Percentiles rank a stretch among this genome's conserved stretches.
Conservation (phyloP, 2,888 invertebrate species). For the Amorpha juglandis region DNA sequence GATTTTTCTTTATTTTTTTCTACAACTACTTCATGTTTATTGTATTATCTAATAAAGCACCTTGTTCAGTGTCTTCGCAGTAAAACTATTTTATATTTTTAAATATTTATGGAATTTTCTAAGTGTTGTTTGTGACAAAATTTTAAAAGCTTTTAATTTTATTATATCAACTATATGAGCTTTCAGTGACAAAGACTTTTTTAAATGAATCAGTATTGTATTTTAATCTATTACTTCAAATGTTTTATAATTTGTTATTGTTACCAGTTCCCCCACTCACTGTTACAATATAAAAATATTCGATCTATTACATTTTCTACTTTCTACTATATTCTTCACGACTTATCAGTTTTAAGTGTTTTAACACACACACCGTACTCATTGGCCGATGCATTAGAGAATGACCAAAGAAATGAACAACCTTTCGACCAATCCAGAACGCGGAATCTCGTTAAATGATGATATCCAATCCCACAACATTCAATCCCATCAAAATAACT, state of each 20-base stretch:
- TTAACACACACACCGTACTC: neutral
- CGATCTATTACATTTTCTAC: conserved; percentile 23
- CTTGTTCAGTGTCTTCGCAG: too few relatives aligned
- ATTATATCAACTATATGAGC: neutral
- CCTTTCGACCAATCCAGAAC: too few relatives aligned
- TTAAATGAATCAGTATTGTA: neutral
- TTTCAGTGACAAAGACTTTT: neutral
- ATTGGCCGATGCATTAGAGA: neutral
- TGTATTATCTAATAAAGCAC: too few relatives aligned
- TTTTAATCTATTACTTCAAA: conserved; percentile 1
- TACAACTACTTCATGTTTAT: too few relatives aligned
- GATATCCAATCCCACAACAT: neutral
- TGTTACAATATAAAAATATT: conserved; percentile 24
- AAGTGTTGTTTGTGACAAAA: too few relatives aligned
- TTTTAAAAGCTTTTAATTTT: too few relatives aligned
- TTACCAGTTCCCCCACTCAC: neutral
- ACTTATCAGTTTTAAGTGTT: neutral
- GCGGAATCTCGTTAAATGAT: neutral
- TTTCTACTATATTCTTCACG: neutral
- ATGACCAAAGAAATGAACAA: too few relatives aligned
- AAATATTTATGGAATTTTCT: too few relatives aligned
- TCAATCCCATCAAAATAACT: neutral
- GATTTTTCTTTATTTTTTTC: too few relatives aligned
- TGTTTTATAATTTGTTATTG: neutral
- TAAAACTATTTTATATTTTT: too few relatives aligned